Percentiles rank a stretch among this genome's conserved stretches.
Evolutionary conservation across 2,888 invertebrate genomes (phyloP).

Genomic region (Argyresthia goedartella): DNA sequence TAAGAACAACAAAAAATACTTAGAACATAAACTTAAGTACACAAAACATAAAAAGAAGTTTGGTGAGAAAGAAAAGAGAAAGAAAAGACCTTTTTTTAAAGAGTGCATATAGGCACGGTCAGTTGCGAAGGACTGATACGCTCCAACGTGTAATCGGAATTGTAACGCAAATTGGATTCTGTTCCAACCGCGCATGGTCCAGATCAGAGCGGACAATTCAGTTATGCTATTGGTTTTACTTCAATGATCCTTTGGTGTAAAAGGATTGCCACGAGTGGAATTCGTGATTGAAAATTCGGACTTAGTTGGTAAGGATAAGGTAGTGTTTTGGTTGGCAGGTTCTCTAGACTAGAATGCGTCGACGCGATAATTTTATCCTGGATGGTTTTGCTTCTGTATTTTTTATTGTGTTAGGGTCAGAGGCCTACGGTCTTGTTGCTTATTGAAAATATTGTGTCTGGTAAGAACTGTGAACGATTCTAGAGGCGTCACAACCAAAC

Average conservation of each 20-base stretch:
- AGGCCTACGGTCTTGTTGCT: conserved; percentile 31
- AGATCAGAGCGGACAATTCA: conserved; percentile 20
- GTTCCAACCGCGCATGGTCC: not conserved
- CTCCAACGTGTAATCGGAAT: no score
- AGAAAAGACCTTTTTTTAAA: no score
- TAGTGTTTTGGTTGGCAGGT: conserved; percentile 32
- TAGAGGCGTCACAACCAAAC: no score
- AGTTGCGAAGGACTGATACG: no score
- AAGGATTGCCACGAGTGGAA: conserved; percentile 20
- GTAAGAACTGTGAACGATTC: no score
- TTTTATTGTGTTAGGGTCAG: conserved; percentile 67
- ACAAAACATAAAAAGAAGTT: no score
- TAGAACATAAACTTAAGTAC: no score
- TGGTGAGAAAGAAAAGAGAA: no score
- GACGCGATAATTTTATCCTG: conserved; percentile 64
- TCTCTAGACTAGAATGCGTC: conserved; percentile 45
- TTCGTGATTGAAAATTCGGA: conserved; percentile 15
- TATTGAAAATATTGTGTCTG: no score
- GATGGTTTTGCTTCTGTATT: conserved; percentile 53
- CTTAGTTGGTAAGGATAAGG: conserved; percentile 8
- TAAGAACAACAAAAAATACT: no score
- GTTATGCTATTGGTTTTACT: conserved; percentile 20
- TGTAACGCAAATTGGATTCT: conserved; percentile 22
- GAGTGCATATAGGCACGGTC: no score
- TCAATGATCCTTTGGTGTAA: conserved; percentile 39